A percentile compares a stretch with the other conserved stretches of the same genome.
Evolutionary conservation across 2,113 vertebrate genomes (phyloP).

Genomic region (Pampusana beccarii): DNA sequence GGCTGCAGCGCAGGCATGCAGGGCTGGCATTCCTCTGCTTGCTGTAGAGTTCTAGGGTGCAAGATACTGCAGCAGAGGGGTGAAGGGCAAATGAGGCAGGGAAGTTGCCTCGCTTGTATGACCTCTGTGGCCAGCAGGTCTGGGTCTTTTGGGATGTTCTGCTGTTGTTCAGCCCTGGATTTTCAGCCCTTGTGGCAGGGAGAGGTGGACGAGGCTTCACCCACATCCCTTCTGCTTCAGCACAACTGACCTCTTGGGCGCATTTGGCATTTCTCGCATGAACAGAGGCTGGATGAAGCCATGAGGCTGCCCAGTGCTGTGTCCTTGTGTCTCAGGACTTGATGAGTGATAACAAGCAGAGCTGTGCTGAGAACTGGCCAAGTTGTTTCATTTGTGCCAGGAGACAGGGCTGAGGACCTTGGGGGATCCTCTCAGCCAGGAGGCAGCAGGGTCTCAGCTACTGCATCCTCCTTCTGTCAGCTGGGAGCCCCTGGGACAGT

Average conservation of each 20-base stretch:
- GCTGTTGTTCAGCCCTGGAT: background rate
- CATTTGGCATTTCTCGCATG: background rate
- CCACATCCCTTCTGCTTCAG: background rate
- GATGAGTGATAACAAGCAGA: background rate
- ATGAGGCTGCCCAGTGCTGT: background rate
- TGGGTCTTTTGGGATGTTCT: background rate
- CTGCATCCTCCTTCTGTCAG: background rate
- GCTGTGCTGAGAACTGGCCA: background rate
- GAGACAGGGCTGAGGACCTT: background rate
- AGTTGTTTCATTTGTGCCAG: background rate
- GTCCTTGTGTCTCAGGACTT: background rate
- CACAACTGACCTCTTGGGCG: background rate
- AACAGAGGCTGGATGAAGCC: background rate
- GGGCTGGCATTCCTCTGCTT: background rate
- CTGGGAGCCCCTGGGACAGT: background rate
- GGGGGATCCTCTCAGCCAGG: background rate
- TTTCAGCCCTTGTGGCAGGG: background rate
- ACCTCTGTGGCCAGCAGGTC: background rate
- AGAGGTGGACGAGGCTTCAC: background rate
- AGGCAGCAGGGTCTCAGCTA: background rate
- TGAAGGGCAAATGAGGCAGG: accelerated
- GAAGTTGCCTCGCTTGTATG: background rate
- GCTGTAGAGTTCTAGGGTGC: background rate
- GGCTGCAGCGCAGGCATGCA: accelerated
- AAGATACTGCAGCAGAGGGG: accelerated